Evolutionary conservation across 2,888 invertebrate genomes (phyloP), one percentile per base, ranked within the genome.

Genomic region (Osmoderma eremita): DNA sequence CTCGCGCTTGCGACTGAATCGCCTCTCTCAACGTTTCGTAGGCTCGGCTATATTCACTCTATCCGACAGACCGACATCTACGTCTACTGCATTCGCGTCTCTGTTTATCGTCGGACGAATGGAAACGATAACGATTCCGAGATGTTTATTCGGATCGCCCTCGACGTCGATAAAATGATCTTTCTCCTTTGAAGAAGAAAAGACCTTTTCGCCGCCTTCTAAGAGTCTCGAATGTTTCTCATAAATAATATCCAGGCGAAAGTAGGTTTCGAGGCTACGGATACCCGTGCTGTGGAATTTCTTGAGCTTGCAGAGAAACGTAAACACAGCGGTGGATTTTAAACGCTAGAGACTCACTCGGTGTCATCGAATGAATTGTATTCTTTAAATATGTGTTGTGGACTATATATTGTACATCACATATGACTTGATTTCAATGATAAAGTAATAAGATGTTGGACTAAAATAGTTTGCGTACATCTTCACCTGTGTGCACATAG

Each of bases 161-260:
- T 24, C 17, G 22, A 15, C 42, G 42, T 12, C 45, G 58, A 58
- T 58, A 58, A 58, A 58, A 58, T 42, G 24, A 54, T 54, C 20
- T 20, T 18, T 17, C n/a, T 24, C 4, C 42, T 42, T 45, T 30
- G 42, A 24, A 42, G 58, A 58, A 58, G 30, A 30, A 30, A 30
- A 30, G 42, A 10, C 30, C 42, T 42, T 58, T 58, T 42, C 58
- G 30, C 58, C 58, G 58, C 58, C 45, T 58, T 58, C 58, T 13
- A 45, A 12, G 39, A 54, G 38, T 5, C 41, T 39, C 41, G 54
- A 54, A 41, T 22, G 41, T 24, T 58, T 24, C 58, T 20, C 42
- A 58, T 58, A 58, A 58, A 58, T 58, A 58, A 58, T 36, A 53
- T 53, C 17, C 30, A 30, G 24, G 45, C 42, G 58, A 58, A 58